Base-by-base conservation (phyloP, 2,113 vertebrate genomes). In the Haemorhous mexicanus region DNA sequence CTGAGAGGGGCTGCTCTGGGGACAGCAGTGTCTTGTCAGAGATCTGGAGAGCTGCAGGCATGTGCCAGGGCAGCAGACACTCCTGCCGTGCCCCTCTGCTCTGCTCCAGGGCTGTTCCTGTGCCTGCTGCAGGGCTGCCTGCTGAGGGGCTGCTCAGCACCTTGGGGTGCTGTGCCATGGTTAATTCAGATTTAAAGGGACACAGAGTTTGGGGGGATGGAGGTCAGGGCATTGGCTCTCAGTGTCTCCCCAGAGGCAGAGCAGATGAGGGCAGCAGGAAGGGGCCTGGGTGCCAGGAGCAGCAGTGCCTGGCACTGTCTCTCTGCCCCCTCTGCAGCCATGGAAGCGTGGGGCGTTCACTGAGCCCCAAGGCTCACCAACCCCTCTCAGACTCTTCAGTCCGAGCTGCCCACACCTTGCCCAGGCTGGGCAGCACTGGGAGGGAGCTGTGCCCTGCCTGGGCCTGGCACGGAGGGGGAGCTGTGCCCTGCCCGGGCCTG, bases 221-320 rank as follows among this genome's bases (percentile, higher is more conserved):
- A 93, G 85, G 73, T 81, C 11, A 3, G 6, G 2, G 17, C 7
- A 2, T 39, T 76, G 58, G 17, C 28, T 74, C 76, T 81, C 49
- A 28, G 43, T 32, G 61, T 70, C 22, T 63, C 81, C 84, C 64
- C 61, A n/a, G 76, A 68, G 39, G 32, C 1, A 11, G 70, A 67
- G 55, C 43, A 22, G 43, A 17, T 47, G 32, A 80, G 83, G 9
- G n/a, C 18, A 46, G 16, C 1, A 4, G n/a, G 41, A 15, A 16
- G 62, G 44, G 67, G 16, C 24, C 44, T 8, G 78, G 24, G 52
- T 53, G 52, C 52, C 52, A 19, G 59, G 35, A 74, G 72, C 39
- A 16, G 79, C 46, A 58, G 21, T 21, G 16, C 27, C 39, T 12
- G 82, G 24, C 0, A 0, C 49, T 4, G 2, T 55, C 27, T 67